phyloP scores from a whole-genome alignment of 2,113 vertebrate genomes.

The Silurus asotus region DNA sequence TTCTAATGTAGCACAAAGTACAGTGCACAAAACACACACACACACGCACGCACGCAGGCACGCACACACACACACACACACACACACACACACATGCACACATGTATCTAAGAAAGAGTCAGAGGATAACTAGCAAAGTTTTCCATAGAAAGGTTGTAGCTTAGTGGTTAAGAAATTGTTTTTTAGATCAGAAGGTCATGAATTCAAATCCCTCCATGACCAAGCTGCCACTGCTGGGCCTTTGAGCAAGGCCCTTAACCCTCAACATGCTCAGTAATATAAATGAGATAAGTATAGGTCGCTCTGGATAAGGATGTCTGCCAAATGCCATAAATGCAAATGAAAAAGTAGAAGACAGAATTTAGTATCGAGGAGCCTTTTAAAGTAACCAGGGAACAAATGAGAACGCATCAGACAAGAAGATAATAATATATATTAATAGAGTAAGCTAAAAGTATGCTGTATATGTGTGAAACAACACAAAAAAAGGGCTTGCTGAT shows the following conservation, averaged over 20 bases:
- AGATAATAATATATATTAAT: background rate
- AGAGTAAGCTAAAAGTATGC: background rate
- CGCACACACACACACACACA: constrained; percentile 12
- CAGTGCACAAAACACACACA: background rate
- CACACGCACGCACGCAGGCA: background rate
- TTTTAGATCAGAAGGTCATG: too few species aligned
- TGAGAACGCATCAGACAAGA: background rate
- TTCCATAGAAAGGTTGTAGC: background rate
- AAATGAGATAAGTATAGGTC: too few species aligned
- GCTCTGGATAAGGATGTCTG: too few species aligned
- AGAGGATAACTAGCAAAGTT: constrained; percentile 9
- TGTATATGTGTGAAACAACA: background rate
- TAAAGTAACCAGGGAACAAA: background rate
- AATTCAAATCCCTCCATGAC: too few species aligned
- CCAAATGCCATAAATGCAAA: too few species aligned
- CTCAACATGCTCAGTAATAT: too few species aligned
- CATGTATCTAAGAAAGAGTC: constrained; percentile 1
- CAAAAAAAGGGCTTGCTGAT: background rate
- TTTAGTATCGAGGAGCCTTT: constrained; percentile 22
- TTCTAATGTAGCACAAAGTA: constrained; percentile 25
- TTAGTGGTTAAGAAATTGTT: too few species aligned
- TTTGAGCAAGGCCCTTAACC: too few species aligned
- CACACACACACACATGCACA: constrained; percentile 22
- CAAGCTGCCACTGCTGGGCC: too few species aligned
- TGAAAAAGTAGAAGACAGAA: constrained; percentile 6